Base-by-base conservation (phyloP, 2,888 invertebrate genomes). In the Allophyes oxyacanthae region DNA sequence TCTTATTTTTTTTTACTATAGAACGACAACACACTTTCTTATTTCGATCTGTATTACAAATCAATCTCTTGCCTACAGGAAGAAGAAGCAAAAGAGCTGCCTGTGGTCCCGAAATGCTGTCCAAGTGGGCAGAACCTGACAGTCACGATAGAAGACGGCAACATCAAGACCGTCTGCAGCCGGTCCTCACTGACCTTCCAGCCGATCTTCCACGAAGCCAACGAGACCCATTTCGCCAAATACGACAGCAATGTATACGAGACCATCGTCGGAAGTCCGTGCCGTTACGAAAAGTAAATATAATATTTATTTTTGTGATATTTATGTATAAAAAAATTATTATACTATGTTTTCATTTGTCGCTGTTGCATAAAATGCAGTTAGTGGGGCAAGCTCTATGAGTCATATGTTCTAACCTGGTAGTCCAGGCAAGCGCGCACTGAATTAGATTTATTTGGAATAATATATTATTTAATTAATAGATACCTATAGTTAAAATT, bases 201-300 rank as follows among this genome's bases (percentile, higher is more conserved):
- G 38, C 95, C 95, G 0, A 73, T 89, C 5, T 95, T 95, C 81
- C 90, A 91, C 69, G 87, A 93, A 26, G 93, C 92, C 50, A 95
- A 95, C 65, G 89, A 85, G 32, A 92, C 93, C 0, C 94, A 94
- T 54, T 88, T 94, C 55, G 88, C 91, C 78, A 87, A 84, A 38
- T 92, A 89, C 46, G 88, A 92, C 50, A 88, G 83, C 69, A 91
- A 93, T 44, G 83, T 90, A 25, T 95, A 95, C 72, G 92, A 95
- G 63, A 94, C 95, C 0, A 88, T 95, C 41, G 90, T 95, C 41
- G 95, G 95, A 15, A 94, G 94, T 74, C 95, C 95, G 41, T 95
- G 95, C 80, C 78, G 75, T 65, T 90, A 92, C 77, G 94, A 93
- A 81, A 95, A 92, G 95, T 95, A 79, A 68, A 65, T 79, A 74